phyloP scores from a whole-genome alignment of 2,888 invertebrate species.

The Sialis fuliginosa region DNA sequence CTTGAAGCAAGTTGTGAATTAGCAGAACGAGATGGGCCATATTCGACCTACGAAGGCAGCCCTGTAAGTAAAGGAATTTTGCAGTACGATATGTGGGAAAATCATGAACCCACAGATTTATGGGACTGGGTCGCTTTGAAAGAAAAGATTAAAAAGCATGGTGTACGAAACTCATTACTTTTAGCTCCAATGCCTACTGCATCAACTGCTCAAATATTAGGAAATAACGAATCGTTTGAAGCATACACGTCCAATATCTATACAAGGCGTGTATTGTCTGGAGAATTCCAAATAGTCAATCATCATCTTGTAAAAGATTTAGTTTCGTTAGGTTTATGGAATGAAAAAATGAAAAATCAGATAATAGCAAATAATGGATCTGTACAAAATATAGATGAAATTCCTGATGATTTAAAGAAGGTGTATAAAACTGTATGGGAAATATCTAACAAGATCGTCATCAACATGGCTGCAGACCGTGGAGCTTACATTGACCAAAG shows the following conservation, averaged over 20 bases:
- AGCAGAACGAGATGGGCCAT: conserved; percentile 67
- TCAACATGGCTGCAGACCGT: conserved; percentile 95
- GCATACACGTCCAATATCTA: conserved; percentile 98
- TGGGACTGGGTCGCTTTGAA: conserved; percentile 84
- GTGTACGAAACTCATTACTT: conserved; percentile 82
- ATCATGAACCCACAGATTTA: conserved; percentile 55
- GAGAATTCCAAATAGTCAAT: conserved; percentile 93
- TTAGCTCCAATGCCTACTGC: conserved; percentile 98
- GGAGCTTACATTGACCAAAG: conserved; percentile 98
- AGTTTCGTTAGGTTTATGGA: conserved; percentile 82
- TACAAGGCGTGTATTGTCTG: conserved; percentile 80
- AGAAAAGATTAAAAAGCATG: conserved; percentile 68
- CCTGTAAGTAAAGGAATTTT: conserved; percentile 91
- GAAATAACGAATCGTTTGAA: conserved; percentile 97
- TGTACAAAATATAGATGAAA: conserved; percentile 68
- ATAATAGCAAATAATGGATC: conserved; percentile 87
- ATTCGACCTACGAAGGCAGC: conserved; percentile 79
- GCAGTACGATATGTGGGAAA: conserved; percentile 97
- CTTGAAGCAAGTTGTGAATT: conserved; percentile 91
- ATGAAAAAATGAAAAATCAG: conserved; percentile 86
- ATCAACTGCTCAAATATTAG: conserved; percentile 96
- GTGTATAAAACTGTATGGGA: conserved; percentile 98
- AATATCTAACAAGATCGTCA: conserved; percentile 77
- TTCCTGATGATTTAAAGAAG: conserved; percentile 69
- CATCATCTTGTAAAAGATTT: conserved; percentile 88